Conservation (phyloP, 2,113 vertebrate genomes). For the Dicentrarchus labrax region DNA sequence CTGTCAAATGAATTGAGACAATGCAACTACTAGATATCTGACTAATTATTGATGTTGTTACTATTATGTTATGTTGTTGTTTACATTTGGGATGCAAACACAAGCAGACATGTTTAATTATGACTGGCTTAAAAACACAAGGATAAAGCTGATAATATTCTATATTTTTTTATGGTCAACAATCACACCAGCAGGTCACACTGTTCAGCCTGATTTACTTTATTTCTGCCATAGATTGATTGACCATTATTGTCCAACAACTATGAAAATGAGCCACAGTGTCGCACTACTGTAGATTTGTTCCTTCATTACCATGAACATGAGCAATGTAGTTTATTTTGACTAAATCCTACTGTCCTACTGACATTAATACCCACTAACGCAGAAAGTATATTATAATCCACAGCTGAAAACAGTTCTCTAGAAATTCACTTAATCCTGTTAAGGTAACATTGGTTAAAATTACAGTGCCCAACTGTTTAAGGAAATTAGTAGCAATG, state of each 20-base stretch:
- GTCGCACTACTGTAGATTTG: too few relatives aligned
- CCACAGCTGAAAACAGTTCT: neutral
- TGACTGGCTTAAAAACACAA: neutral
- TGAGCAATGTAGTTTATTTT: neutral
- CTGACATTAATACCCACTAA: neutral
- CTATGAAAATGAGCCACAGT: neutral
- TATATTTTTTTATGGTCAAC: neutral
- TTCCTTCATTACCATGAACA: neutral
- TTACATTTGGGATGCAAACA: constrained; percentile 7
- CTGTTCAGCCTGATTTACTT: neutral
- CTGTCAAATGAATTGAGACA: neutral
- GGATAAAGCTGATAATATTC: neutral
- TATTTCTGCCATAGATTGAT: neutral
- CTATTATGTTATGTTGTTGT: neutral
- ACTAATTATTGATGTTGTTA: neutral
- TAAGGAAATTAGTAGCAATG: neutral
- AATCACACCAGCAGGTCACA: too few relatives aligned
- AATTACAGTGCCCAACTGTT: neutral
- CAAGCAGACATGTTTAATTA: neutral
- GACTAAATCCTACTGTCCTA: neutral
- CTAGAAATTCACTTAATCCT: neutral
- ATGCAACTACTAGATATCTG: neutral
- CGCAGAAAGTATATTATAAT: neutral
- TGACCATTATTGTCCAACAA: neutral
- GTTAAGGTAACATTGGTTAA: neutral